Percentiles rank a stretch among this genome's conserved stretches.
Evolutionary conservation across 2,888 invertebrate species (phyloP).

Genomic region (Nemapogon koenigi): DNA sequence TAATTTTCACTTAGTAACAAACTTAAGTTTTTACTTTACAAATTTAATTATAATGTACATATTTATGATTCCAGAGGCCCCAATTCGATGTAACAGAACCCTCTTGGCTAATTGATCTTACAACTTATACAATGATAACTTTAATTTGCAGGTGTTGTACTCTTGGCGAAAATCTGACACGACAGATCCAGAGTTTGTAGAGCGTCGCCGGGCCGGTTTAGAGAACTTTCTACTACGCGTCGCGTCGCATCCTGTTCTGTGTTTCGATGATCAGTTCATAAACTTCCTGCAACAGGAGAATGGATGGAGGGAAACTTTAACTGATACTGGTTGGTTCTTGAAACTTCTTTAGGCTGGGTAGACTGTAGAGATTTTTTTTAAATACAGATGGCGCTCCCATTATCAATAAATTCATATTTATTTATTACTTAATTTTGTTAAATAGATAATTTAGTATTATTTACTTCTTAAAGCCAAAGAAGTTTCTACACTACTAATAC

Average conservation of each 20-base stretch:
- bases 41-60: background rate
- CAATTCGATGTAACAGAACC: no score
- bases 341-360: no score
- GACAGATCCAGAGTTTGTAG: slow-evolving; percentile 84
- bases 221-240: slow-evolving; percentile 81
- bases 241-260: slow-evolving; percentile 76
- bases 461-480: no score
- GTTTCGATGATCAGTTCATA: slow-evolving; percentile 77
- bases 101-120: no score
- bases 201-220: slow-evolving; percentile 79
- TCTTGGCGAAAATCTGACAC: slow-evolving; percentile 86
- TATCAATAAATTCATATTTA: no score
- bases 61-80: no score
- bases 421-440: no score
- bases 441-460: no score
- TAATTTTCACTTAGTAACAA: no score
- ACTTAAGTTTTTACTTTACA: background rate
- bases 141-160: slow-evolving; percentile 59
- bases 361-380: no score
- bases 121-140: background rate
- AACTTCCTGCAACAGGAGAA: slow-evolving; percentile 81
- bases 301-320: slow-evolving; percentile 79
- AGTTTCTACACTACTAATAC: no score
- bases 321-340: slow-evolving; percentile 71
- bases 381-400: no score